Percentiles rank a stretch among this genome's conserved stretches.
Conservation (phyloP, 2,797 vertebrate genomes). For the Mycteria americana region DNA sequence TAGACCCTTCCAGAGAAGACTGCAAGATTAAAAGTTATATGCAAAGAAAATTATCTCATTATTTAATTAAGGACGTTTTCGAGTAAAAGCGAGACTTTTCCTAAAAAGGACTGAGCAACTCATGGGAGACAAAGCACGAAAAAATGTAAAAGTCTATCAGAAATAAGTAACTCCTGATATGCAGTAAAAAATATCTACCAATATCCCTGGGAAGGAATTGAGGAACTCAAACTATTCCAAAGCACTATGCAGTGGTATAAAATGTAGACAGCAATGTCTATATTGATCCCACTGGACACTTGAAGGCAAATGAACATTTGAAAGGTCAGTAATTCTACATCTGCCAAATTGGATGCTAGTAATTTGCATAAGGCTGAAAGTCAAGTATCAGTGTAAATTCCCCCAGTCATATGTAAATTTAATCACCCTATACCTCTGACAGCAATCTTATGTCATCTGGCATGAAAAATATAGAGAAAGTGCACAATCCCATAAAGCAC, state of each 20-base stretch:
- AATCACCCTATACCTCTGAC: slow-evolving; percentile 30
- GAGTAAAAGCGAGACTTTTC: slow-evolving; percentile 41
- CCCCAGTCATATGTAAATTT: slow-evolving; percentile 69
- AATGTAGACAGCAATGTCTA: slow-evolving; percentile 58
- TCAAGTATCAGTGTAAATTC: slow-evolving; percentile 79
- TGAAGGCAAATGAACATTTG: slow-evolving; percentile 71
- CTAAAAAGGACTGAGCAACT: slow-evolving; percentile 20
- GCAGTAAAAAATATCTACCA: slow-evolving; percentile 17
- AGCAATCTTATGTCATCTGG: slow-evolving; percentile 41
- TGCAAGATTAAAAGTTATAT: slow-evolving; percentile 10
- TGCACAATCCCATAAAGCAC: slow-evolving; percentile 67
- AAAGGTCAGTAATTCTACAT: slow-evolving; percentile 83
- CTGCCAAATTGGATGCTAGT: slow-evolving; percentile 73
- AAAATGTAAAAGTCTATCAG: slow-evolving; percentile 5
- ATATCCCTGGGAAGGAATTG: neutral
- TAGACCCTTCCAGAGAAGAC: slow-evolving; percentile 13
- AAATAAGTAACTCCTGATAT: neutral
- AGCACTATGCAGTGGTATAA: slow-evolving; percentile 44
- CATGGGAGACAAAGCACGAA: neutral
- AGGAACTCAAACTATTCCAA: slow-evolving; percentile 32
- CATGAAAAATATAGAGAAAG: slow-evolving; percentile 70
- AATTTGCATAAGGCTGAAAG: slow-evolving; percentile 81
- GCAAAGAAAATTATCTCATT: slow-evolving; percentile 48
- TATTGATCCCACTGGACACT: slow-evolving; percentile 62
- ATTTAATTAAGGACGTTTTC: slow-evolving; percentile 32